phyloP scores from a whole-genome alignment of 2,888 invertebrate species.

The Papilio demoleus region DNA sequence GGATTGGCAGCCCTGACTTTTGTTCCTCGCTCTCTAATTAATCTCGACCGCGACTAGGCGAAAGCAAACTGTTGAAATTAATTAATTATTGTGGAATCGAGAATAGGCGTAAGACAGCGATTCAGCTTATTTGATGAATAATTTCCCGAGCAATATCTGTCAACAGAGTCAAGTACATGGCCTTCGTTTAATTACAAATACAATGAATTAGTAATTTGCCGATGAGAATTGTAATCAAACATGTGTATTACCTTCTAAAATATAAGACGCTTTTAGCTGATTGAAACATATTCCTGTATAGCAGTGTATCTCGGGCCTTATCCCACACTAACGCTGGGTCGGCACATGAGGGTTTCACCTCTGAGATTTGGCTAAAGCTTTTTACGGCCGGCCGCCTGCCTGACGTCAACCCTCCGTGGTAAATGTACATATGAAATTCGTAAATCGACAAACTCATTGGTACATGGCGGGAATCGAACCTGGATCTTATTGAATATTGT shows the following conservation, averaged over 20 bases:
- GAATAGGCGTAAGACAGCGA: constrained; percentile 16
- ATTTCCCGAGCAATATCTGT: constrained; percentile 28
- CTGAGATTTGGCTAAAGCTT: too few relatives aligned
- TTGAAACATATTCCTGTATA: too few relatives aligned
- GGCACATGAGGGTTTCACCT: too few relatives aligned
- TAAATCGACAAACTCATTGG: too few relatives aligned
- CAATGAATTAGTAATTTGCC: constrained; percentile 16
- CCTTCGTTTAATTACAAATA: constrained; percentile 30
- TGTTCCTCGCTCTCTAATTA: constrained; percentile 50
- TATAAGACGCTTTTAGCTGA: too few relatives aligned
- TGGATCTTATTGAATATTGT: too few relatives aligned
- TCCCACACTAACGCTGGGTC: too few relatives aligned
- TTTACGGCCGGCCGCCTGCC: too few relatives aligned
- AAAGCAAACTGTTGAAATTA: constrained; percentile 40
- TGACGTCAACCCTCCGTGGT: too few relatives aligned
- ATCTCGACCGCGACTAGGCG: constrained; percentile 45
- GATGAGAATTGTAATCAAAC: constrained; percentile 11
- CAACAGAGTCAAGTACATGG: constrained; percentile 27
- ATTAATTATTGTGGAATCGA: constrained; percentile 36
- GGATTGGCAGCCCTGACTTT: constrained; percentile 50
- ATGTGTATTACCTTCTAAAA: not conserved
- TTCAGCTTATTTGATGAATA: constrained; percentile 28
- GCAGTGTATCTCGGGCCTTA: too few relatives aligned
- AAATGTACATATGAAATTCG: too few relatives aligned
- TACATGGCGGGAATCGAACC: too few relatives aligned